Evolutionary conservation across 64 coral and sea anemone species (phyloP).

Genomic region (Montipora foliosa): DNA sequence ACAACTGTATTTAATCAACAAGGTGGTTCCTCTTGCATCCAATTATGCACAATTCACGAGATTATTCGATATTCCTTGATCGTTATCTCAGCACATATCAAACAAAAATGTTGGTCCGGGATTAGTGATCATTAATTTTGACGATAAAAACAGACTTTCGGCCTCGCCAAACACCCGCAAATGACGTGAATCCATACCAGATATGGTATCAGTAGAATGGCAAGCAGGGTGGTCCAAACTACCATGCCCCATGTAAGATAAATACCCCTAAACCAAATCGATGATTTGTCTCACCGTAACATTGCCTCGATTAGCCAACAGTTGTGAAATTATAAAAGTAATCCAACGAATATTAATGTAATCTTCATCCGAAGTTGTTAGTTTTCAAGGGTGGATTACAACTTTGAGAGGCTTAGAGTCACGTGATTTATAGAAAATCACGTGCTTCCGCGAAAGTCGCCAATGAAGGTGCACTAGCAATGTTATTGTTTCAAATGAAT

Average conservation of each 20-base stretch:
- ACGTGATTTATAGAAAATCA: background rate
- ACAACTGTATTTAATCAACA: background rate
- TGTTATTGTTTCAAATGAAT: constrained; percentile 11
- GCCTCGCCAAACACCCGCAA: background rate
- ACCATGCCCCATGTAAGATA: background rate
- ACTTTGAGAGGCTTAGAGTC: background rate
- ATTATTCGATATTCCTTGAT: constrained; percentile 11
- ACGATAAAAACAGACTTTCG: constrained; percentile 50
- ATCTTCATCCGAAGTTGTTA: constrained; percentile 9
- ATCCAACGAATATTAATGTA: background rate
- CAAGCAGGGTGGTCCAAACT: constrained; percentile 17
- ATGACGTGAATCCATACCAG: constrained; percentile 35
- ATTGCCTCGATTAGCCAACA: background rate
- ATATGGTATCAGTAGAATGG: background rate
- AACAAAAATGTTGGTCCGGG: constrained; percentile 10
- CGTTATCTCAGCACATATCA: constrained; percentile 35
- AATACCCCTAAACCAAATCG: background rate
- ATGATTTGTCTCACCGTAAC: background rate
- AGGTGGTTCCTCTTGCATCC: constrained; percentile 21
- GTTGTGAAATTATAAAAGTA: background rate
- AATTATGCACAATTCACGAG: constrained; percentile 26
- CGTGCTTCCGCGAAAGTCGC: background rate
- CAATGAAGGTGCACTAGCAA: background rate
- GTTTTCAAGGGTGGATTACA: background rate
- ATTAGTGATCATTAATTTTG: constrained; percentile 59